phyloP scores from a whole-genome alignment of 2,888 invertebrate genomes.

The Lasioglossum lativentre region DNA sequence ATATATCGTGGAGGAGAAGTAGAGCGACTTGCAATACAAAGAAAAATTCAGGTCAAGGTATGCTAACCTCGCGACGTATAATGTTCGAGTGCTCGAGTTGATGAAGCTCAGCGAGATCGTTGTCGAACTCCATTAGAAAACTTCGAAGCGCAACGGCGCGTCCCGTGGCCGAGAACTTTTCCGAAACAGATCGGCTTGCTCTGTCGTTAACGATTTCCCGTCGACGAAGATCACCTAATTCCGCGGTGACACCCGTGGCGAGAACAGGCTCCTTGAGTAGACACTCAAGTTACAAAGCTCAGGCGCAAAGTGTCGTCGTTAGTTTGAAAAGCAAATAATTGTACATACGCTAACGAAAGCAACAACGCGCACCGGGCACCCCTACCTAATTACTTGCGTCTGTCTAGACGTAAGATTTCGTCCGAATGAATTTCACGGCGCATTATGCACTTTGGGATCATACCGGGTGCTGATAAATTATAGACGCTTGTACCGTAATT shows the following conservation, averaged over 20 bases:
- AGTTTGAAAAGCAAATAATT: slow-evolving; percentile 50
- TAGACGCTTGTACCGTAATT: neutral
- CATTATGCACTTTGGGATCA: neutral
- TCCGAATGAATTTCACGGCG: slow-evolving; percentile 30
- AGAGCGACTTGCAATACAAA: too few relatives aligned
- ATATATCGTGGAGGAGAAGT: too few relatives aligned
- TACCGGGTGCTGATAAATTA: slow-evolving; percentile 8
- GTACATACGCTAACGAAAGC: slow-evolving; percentile 38
- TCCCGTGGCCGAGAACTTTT: too few relatives aligned
- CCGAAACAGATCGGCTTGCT: too few relatives aligned
- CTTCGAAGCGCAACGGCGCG: too few relatives aligned
- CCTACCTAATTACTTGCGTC: slow-evolving; percentile 47
- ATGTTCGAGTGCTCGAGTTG: too few relatives aligned
- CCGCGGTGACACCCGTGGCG: neutral
- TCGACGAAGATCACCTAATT: too few relatives aligned
- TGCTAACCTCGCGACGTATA: too few relatives aligned
- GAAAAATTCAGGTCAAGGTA: too few relatives aligned
- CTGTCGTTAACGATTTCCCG: too few relatives aligned
- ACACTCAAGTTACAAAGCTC: neutral
- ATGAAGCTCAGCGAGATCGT: too few relatives aligned
- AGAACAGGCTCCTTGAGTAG: neutral
- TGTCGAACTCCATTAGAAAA: too few relatives aligned
- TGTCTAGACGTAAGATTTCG: neutral
- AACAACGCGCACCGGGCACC: slow-evolving; percentile 22
- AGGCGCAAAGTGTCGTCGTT: neutral